Conservation (phyloP, 2,797 vertebrate genomes). For the Decapterus maruadsi region DNA sequence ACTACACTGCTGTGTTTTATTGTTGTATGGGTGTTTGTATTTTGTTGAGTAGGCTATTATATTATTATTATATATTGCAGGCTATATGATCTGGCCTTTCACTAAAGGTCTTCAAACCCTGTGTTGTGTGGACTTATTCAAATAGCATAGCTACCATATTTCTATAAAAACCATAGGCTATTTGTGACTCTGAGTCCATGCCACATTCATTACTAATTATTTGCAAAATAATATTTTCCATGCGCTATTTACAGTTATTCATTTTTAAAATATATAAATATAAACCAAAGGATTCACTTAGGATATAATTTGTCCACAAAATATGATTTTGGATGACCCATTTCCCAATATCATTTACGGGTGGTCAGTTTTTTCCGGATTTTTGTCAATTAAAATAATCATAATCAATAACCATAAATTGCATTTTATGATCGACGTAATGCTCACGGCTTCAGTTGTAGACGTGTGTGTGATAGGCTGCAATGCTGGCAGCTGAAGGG, state of each 20-base stretch:
- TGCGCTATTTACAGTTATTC: neutral
- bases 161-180: constrained; percentile 2
- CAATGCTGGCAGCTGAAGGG: constrained; percentile 57
- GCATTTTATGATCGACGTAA: constrained; percentile 27
- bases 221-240: neutral
- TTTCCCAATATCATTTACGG: neutral
- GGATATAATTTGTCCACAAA: neutral
- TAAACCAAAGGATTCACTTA: neutral
- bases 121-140: neutral
- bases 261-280: neutral
- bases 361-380: neutral
- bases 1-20: neutral
- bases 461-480: constrained; percentile 52
- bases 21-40: neutral
- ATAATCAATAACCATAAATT: neutral
- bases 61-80: too few relatives aligned
- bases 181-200: neutral
- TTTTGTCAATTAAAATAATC: neutral
- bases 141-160: constrained; percentile 15
- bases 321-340: neutral
- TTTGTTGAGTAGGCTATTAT: neutral
- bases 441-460: constrained; percentile 4
- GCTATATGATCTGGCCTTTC: neutral
- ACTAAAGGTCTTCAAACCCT: neutral
- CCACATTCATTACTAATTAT: neutral